Base-by-base conservation (phyloP, 1,140 invertebrate genomes). In the silkworm (Bombyx mori) region DNA sequence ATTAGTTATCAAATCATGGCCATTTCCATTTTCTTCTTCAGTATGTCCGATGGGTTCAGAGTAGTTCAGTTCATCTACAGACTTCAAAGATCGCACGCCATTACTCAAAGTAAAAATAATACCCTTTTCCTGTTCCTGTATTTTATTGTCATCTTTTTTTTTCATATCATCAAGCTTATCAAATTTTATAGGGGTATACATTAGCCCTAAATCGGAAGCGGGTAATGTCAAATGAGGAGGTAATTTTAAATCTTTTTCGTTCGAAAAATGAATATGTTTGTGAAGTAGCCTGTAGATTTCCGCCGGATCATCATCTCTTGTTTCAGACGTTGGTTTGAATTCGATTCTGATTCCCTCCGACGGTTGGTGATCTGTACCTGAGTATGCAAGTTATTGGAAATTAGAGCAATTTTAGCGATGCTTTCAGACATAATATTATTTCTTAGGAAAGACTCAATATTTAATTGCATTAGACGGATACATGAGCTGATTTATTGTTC, bases 301-400 rank as follows among this genome's bases (percentile, higher is more conserved):
- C 7, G 54, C 18, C 10, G 52, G 43, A 8, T 52, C 44, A 42
- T 64, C 61, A 42, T 62, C 60, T 42, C 56, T 44, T 1, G 57
- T 3, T 8, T 6, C 8, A 22, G n/a, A 26, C 6, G 35, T 6
- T n/a, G 57, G 59, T 47, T 56, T 60, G 7, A 60, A 43, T 56
- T 71, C 62, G n/a, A 71, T 45, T 52, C 60, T 50, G 1, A 71
- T 51, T 7, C 62, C 68, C 60, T 70, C 68, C 51, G 56, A 52
- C 2, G 52, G 46, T n/a, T 35, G 56, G 12, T 26, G 44, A 18
- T 54, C 61, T 62, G 18, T 54, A 44, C 43, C 6, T 44, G 9
- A 12, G n/a, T 18, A 55, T 26, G 26, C 2, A 55, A 8, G 8
- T 46, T 35, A 22, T 50, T 50, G 9, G 8, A 51, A 7, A 7